Evolutionary conservation across 1,140 invertebrate genomes (phyloP).

Genomic region (Magallana gigas): DNA sequence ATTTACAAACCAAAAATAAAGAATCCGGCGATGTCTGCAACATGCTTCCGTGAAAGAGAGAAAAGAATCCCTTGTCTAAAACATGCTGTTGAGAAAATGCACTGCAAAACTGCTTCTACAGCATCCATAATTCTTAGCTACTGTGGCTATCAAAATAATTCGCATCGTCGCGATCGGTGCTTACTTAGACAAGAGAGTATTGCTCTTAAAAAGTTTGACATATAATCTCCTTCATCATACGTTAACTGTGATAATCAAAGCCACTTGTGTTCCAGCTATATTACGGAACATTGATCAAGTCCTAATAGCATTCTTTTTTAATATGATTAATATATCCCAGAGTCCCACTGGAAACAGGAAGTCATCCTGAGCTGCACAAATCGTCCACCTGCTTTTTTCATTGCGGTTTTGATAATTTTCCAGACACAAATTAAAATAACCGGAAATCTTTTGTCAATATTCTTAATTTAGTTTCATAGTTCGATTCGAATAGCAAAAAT

Average conservation of each 20-base stretch:
- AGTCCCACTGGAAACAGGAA: neutral
- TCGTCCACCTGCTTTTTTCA: neutral
- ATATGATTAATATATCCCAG: neutral
- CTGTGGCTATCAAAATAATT: neutral
- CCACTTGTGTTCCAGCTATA: neutral
- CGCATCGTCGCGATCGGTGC: neutral
- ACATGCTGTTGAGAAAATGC: no score
- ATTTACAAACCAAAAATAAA: no score
- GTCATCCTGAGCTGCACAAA: neutral
- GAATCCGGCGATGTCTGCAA: no score
- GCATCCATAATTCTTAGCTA: neutral
- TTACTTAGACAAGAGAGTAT: neutral
- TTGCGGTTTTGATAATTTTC: neutral
- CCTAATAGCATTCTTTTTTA: neutral
- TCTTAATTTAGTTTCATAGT: neutral
- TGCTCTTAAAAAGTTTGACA: neutral
- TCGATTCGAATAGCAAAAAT: neutral
- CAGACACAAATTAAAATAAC: neutral
- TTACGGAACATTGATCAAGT: slow-evolving; percentile 2
- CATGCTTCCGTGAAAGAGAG: no score
- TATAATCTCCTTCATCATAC: neutral
- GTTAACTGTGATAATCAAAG: slow-evolving; percentile 4
- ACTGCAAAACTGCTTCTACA: no score
- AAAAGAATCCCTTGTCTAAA: no score
- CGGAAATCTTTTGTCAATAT: neutral